These are phyloP conservation scores for Gobio gobio DNA, from an alignment of 2,113 vertebrate species.

Conservation along the genomic window DNA sequence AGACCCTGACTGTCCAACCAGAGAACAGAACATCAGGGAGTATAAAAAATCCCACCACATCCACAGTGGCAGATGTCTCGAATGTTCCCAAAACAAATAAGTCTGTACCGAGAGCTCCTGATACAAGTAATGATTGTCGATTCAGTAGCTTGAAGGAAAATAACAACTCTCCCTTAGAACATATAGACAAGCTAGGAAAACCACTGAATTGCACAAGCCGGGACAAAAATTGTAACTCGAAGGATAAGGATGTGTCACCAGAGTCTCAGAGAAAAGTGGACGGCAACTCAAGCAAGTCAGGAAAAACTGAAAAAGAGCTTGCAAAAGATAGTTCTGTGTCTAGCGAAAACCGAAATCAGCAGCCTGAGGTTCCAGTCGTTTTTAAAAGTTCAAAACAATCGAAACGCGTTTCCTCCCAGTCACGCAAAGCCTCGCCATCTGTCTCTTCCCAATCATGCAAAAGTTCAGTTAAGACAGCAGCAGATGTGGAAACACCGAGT, in stretches of 20 bases:
- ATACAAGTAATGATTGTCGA: conserved; percentile 8
- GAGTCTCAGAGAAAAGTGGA: conserved; percentile 46
- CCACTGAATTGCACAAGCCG: conserved; percentile 60
- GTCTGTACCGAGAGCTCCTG: background rate
- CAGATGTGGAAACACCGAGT: conserved; percentile 4
- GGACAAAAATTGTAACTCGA: background rate
- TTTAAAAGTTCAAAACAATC: conserved; percentile 69
- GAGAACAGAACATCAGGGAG: background rate
- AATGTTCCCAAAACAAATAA: background rate
- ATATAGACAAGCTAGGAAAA: conserved; percentile 62
- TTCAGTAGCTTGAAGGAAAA: background rate
- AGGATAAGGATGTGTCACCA: conserved; percentile 32
- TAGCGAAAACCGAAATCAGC: conserved; percentile 58
- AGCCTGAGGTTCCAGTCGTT: conserved; percentile 64
- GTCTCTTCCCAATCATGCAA: conserved; percentile 22
- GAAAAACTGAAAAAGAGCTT: conserved; percentile 71
- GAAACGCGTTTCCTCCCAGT: conserved; percentile 58
- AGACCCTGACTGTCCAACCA: background rate
- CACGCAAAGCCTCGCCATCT: background rate
- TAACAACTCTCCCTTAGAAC: background rate
- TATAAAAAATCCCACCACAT: background rate
- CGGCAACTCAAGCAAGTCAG: conserved; percentile 46
- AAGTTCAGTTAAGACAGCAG: conserved; percentile 21
- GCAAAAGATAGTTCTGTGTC: conserved; percentile 73
- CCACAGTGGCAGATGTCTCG: background rate